These are phyloP conservation scores for Lagodon rhomboides DNA, from an alignment of 2,797 vertebrate species.

Conservation along the genomic window DNA sequence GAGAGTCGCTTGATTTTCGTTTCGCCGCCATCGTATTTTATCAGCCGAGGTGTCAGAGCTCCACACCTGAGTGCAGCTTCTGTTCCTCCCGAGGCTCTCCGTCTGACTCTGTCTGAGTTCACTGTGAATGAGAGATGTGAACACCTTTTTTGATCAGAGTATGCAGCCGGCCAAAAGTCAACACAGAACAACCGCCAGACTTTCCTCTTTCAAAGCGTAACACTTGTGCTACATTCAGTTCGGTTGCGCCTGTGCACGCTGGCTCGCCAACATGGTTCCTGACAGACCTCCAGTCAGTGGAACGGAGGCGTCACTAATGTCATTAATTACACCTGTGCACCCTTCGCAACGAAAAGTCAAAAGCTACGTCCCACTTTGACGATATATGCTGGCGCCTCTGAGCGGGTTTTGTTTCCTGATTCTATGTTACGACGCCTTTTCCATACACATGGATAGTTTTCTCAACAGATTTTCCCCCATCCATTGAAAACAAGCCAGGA, in stretches of 20 bases:
- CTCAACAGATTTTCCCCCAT: background rate
- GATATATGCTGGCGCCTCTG: background rate
- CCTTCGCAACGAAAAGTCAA: background rate
- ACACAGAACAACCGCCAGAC: background rate
- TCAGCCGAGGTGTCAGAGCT: background rate
- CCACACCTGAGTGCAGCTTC: background rate
- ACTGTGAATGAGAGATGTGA: background rate
- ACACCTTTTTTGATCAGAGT: background rate
- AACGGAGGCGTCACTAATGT: background rate
- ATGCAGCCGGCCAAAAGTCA: background rate
- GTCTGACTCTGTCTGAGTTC: background rate
- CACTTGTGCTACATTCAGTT: background rate
- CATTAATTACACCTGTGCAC: background rate
- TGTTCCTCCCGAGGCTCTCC: background rate
- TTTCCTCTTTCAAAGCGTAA: background rate
- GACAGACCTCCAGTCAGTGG: background rate
- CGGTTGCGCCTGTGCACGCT: background rate
- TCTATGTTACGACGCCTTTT: background rate
- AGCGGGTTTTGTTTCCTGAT: background rate
- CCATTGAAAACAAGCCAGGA: background rate
- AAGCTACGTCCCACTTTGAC: background rate
- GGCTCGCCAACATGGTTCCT: background rate
- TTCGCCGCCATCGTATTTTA: slow-evolving; percentile 11
- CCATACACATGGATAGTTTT: background rate
- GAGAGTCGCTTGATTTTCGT: background rate